Evolutionary conservation across 2,113 vertebrate genomes (phyloP).

Genomic region (Cavia aperea): DNA sequence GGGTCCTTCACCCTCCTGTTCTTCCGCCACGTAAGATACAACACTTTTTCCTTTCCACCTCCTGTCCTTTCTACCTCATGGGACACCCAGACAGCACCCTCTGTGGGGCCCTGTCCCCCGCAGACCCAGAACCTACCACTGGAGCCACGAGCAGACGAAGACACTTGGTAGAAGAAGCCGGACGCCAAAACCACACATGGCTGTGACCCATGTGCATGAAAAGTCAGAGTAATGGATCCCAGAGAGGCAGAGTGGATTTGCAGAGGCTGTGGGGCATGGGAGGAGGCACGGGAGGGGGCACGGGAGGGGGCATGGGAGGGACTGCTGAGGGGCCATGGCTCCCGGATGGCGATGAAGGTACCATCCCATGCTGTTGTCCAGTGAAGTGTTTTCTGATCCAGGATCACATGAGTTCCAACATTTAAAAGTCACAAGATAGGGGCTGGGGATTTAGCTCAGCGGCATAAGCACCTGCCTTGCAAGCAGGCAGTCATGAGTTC

Average conservation of each 20-base stretch:
- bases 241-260: rapidly evolving
- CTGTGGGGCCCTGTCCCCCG: background rate
- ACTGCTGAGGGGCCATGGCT: rapidly evolving
- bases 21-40: background rate
- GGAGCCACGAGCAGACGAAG: background rate
- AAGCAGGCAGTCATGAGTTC: too few species aligned
- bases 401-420: background rate
- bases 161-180: background rate
- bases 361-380: background rate
- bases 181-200: rapidly evolving
- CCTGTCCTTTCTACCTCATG: background rate
- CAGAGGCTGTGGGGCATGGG: rapidly evolving
- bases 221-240: background rate
- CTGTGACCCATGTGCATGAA: rapidly evolving
- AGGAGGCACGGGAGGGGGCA: too few species aligned
- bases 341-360: background rate
- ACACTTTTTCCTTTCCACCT: background rate
- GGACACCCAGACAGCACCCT: background rate
- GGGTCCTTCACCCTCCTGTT: background rate
- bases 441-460: too few species aligned
- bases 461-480: too few species aligned
- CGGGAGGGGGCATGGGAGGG: too few species aligned
- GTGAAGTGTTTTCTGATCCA: background rate
- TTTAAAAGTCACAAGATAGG: background rate
- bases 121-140: background rate